These are phyloP conservation scores for Patella caerulea DNA, from an alignment of 2,888 invertebrate species.

Conservation along the genomic window DNA sequence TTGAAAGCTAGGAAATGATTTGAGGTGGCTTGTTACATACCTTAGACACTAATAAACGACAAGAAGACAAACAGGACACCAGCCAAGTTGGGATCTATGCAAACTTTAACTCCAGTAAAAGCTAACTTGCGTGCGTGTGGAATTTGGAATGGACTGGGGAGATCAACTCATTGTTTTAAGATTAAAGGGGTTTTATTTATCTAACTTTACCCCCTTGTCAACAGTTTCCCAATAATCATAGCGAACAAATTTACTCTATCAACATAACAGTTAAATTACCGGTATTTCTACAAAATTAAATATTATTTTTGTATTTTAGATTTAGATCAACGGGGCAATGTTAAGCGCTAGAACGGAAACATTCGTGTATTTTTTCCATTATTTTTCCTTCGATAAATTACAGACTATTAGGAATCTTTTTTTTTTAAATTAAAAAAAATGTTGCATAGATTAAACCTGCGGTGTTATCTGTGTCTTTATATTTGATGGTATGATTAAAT, in stretches of 20 bases:
- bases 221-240: background rate
- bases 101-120: conserved; percentile 1
- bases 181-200: background rate
- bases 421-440: no score
- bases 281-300: conserved; percentile 2
- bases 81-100: conserved; percentile 4
- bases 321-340: background rate
- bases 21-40: conserved; percentile 8
- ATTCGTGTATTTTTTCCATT: no score
- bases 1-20: conserved; percentile 2
- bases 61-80: background rate
- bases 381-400: no score
- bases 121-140: conserved; percentile 12
- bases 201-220: conserved; percentile 1
- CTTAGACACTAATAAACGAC: conserved; percentile 7
- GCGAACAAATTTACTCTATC: background rate
- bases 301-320: conserved; percentile 7
- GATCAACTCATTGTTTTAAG: conserved; percentile 1
- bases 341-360: background rate
- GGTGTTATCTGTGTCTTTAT: no score
- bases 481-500: no score
- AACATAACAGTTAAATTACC: conserved; percentile 9
- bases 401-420: no score
- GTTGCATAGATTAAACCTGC: no score
- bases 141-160: background rate